phyloP scores from a whole-genome alignment of 2,113 vertebrate species.

The Alexandromys fortis region DNA sequence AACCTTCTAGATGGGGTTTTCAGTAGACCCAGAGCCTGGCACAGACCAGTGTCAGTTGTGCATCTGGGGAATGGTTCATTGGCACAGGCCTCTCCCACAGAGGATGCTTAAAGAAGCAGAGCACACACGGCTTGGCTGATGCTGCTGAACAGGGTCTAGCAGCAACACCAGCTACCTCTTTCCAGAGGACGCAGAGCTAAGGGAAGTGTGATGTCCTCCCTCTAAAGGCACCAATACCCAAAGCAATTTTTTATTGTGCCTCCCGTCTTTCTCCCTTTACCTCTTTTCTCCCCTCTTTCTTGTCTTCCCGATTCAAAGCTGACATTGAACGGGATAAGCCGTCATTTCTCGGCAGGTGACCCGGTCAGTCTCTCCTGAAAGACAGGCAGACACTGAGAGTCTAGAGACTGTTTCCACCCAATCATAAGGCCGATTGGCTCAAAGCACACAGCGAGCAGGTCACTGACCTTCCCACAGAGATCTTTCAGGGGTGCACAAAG shows the following conservation, averaged over 20 bases:
- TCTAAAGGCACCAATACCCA: background rate
- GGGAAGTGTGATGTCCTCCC: constrained; percentile 63
- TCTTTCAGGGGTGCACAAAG: constrained; percentile 34
- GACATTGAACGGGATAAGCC: background rate
- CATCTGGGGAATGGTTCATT: background rate
- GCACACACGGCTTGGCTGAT: background rate
- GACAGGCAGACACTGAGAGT: background rate
- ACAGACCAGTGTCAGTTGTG: fast-evolving
- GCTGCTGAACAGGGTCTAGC: background rate
- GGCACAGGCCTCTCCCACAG: fast-evolving
- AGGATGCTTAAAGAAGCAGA: background rate
- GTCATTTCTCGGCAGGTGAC: background rate
- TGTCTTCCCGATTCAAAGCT: background rate
- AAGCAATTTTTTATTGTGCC: background rate
- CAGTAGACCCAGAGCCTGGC: fast-evolving
- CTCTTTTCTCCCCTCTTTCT: background rate
- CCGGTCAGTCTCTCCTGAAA: background rate
- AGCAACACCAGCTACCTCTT: background rate
- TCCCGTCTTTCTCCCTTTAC: background rate
- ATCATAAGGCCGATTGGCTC: background rate
- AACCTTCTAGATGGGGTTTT: background rate
- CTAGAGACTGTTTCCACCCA: background rate
- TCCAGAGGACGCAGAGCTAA: background rate
- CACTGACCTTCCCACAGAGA: constrained; percentile 58
- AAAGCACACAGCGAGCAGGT: background rate